Evolutionary conservation across 2,797 vertebrate species (phyloP).

Genomic region (Lacerta bilineata): DNA sequence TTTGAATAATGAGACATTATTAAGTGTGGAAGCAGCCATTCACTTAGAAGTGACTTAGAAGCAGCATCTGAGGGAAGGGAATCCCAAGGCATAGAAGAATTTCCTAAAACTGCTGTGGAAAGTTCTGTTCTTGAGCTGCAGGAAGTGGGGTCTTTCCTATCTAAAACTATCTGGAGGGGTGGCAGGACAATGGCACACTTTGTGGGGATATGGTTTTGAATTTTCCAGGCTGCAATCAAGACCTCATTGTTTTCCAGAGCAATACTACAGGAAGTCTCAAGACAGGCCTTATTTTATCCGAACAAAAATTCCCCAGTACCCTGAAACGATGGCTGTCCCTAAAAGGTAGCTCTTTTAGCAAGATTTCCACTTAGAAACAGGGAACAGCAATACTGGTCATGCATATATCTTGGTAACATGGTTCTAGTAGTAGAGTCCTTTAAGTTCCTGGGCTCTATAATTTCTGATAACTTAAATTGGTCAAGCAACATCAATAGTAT

Average conservation of each 20-base stretch:
- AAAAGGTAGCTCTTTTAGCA: not conserved
- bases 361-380: not conserved
- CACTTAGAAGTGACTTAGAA: constrained; percentile 3
- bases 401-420: no score
- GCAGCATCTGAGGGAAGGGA: not conserved
- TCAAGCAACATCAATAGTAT: no score
- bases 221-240: not conserved
- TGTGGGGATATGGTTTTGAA: not conserved
- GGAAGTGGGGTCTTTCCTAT: not conserved
- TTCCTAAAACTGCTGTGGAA: not conserved
- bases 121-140: constrained; percentile 11
- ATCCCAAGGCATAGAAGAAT: constrained; percentile 26
- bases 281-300: not conserved
- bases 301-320: not conserved
- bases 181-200: constrained; percentile 5
- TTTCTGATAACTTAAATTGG: no score
- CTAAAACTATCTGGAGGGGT: not conserved
- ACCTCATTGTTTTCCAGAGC: not conserved
- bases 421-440: no score
- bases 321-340: not conserved
- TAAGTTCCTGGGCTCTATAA: no score
- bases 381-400: not conserved
- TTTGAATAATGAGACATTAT: constrained; percentile 7
- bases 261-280: not conserved
- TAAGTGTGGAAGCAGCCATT: constrained; percentile 8